Percentiles rank a stretch among this genome's conserved stretches.
phyloP scores from a whole-genome alignment of 2,113 vertebrate species.

The Aptenodytes patagonicus region DNA sequence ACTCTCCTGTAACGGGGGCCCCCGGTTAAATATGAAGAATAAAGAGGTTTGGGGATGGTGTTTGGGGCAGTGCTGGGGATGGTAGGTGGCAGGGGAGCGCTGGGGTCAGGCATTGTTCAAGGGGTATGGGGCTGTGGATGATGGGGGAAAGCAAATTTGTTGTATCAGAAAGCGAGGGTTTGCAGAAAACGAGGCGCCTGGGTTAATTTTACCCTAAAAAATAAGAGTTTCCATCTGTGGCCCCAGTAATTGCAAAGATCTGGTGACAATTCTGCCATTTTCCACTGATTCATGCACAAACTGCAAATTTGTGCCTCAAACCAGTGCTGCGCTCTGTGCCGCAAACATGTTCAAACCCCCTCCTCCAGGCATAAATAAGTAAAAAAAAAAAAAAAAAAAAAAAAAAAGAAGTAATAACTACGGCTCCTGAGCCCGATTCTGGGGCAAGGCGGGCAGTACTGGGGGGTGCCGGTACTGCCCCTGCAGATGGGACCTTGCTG shows the following conservation, averaged over 20 bases:
- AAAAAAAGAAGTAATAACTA: too few relatives aligned
- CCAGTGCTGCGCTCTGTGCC: accelerated
- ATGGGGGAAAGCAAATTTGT: background rate
- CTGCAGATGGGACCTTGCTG: background rate
- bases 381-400: background rate
- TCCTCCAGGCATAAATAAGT: background rate
- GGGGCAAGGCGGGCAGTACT: accelerated
- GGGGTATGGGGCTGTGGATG: accelerated
- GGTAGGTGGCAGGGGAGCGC: accelerated
- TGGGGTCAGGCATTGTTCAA: background rate
- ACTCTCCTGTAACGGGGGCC: background rate
- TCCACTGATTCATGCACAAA: accelerated
- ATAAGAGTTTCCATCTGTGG: background rate
- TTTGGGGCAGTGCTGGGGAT: background rate
- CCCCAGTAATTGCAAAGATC: accelerated
- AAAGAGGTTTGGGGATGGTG: background rate
- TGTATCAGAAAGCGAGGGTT: background rate
- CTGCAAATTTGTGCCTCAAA: background rate
- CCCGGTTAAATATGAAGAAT: background rate
- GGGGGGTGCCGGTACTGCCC: background rate
- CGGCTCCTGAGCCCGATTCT: accelerated
- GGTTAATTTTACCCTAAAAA: background rate
- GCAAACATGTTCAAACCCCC: accelerated
- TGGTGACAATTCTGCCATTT: background rate
- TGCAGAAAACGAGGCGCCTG: accelerated